Evolutionary conservation across 2,797 vertebrate species (phyloP).

Genomic region (Apogon talboti): DNA sequence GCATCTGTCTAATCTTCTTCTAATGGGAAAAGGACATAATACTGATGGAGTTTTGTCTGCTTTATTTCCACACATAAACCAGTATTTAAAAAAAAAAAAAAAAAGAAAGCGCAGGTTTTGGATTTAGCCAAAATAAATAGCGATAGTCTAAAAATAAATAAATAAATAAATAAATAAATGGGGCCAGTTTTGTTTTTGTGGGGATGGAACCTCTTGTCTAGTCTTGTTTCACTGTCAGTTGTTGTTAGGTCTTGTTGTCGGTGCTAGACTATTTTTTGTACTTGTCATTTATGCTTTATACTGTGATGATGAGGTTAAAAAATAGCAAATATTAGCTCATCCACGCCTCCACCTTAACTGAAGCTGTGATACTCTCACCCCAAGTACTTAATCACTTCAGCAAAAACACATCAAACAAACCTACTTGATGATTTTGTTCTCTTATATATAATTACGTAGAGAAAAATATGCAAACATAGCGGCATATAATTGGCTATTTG

Average conservation of each 20-base stretch:
- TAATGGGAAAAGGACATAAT: slow-evolving; percentile 53
- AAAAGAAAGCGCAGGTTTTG: too few species aligned
- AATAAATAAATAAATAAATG: too few species aligned
- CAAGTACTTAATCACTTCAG: not conserved
- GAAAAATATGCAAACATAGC: too few species aligned
- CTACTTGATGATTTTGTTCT: slow-evolving; percentile 19
- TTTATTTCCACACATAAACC: not conserved
- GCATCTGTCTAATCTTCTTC: slow-evolving; percentile 75
- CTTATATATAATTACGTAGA: not conserved
- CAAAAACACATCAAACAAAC: slow-evolving; percentile 17
- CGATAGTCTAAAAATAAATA: too few species aligned
- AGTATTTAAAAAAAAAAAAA: too few species aligned
- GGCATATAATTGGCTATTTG: not conserved
- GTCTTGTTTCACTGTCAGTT: too few species aligned
- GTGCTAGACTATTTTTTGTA: slow-evolving; percentile 7
- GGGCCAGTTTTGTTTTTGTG: not conserved
- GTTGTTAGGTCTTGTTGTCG: not conserved
- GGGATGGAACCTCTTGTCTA: too few species aligned
- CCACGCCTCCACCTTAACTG: slow-evolving; percentile 3
- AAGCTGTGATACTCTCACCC: slow-evolving; percentile 8
- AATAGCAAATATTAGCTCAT: slow-evolving; percentile 25
- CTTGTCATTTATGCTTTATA: slow-evolving; percentile 26
- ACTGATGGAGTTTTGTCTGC: slow-evolving; percentile 30
- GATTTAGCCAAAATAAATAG: not conserved
- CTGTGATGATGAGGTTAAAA: slow-evolving; percentile 11